A percentile compares a stretch with the other conserved stretches of the same genome.
These are phyloP conservation scores for Podargus strigoides DNA, from an alignment of 2,797 vertebrate genomes.

Conservation along the genomic window DNA sequence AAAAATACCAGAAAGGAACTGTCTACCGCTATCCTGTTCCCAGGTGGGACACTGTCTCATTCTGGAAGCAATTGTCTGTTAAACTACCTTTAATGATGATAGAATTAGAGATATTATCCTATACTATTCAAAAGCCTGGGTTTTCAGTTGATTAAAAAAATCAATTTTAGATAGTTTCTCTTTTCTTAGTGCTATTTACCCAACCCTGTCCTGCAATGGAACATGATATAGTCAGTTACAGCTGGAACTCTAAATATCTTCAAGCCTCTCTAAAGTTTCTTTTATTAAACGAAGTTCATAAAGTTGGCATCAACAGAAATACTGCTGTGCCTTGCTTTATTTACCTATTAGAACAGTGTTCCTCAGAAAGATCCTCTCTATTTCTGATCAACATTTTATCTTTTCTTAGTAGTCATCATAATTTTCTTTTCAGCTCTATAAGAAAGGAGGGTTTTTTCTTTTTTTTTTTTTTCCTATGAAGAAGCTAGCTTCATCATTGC, in stretches of 20 bases:
- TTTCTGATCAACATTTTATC: neutral
- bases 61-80: neutral
- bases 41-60: neutral
- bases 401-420: neutral
- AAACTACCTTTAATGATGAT: neutral
- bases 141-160: neutral
- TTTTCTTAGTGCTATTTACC: neutral
- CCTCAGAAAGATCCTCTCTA: neutral
- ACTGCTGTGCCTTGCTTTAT: neutral
- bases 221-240: neutral
- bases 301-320: neutral
- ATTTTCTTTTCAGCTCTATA: neutral
- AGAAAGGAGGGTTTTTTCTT: accelerated
- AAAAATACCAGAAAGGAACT: neutral
- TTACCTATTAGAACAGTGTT: neutral
- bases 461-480: neutral
- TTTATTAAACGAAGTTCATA: neutral
- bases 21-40: neutral
- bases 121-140: neutral
- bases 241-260: neutral
- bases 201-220: neutral
- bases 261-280: neutral
- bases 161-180: neutral
- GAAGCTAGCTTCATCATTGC: neutral
- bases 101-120: neutral